Base-by-base conservation (phyloP, 53 echinoderm and acorn worm genomes). In the Paracentrotus lividus region DNA sequence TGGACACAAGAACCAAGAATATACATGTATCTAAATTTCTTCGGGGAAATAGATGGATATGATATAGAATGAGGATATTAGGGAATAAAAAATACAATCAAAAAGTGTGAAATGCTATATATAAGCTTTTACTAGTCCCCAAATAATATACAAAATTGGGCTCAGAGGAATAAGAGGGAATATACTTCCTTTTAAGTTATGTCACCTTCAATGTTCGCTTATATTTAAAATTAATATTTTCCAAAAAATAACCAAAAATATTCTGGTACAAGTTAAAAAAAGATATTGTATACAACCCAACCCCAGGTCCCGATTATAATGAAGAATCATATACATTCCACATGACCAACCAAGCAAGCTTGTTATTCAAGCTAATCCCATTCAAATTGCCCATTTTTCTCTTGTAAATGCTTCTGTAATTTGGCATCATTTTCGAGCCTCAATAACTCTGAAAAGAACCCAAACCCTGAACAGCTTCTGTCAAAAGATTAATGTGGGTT, bases 341-440 rank as follows among this genome's bases (percentile, higher is more conserved):
- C 81, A 81, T 81, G 81, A 43, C 26, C 27, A 45, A 7, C 18
- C 76, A 76, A 18, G 47, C 45, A 47, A 81, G 81, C 27, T 45
- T 38, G 10, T 81, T 14, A 81, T 81, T 47, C 3, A 81, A 26
- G 24, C 9, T 81, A 47, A 81, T 81, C 81, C 12, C 12, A 45
- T 45, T 13, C 81, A 47, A 81, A 81, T 76, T 49, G 81, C 16
- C 47, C 44, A 81, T 49, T 81, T 81, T 57, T 42, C 81, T 81
- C 47, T 45, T 5, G 10, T 24, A 47, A 23, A 24, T 9, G 27
- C 47, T 47, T 45, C n/a, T 81, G 24, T 81, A 45, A 81, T 47
- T 45, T 81, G 81, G 47, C 81, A 81, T 81, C 21, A 81, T 81
- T 45, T 81, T 81, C n/a, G 0, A 47, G 81, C 81, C 47, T 47